Conservation (phyloP, 2,888 invertebrate genomes). For the Amblyteles armatorius region DNA sequence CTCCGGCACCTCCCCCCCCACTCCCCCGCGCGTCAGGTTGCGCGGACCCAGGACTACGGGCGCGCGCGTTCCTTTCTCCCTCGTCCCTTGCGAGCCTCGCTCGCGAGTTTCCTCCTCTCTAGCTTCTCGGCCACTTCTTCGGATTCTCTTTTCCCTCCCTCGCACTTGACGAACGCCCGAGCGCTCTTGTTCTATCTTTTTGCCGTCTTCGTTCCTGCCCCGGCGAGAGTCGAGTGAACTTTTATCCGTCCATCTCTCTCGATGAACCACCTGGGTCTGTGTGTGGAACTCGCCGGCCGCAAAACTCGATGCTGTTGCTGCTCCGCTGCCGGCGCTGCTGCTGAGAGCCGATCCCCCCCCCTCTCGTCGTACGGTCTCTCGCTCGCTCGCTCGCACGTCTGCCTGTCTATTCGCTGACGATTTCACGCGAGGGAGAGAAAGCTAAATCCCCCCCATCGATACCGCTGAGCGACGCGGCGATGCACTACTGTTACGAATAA, state of each 20-base stretch:
- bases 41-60: slow-evolving; percentile 26
- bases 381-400: slow-evolving; percentile 44
- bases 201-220: slow-evolving; percentile 25
- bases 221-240: slow-evolving; percentile 2
- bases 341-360: slow-evolving; percentile 30
- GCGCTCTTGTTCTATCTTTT: slow-evolving; percentile 49
- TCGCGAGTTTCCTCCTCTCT: slow-evolving; percentile 23
- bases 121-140: slow-evolving; percentile 30
- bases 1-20: slow-evolving; percentile 29
- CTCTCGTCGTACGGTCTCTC: slow-evolving; percentile 44
- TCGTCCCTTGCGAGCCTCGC: slow-evolving; percentile 26
- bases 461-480: slow-evolving; percentile 7
- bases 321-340: background rate
- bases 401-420: slow-evolving; percentile 50
- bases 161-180: slow-evolving; percentile 62
- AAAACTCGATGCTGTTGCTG: slow-evolving; percentile 45
- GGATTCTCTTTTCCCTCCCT: slow-evolving; percentile 56
- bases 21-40: slow-evolving; percentile 30
- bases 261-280: slow-evolving; percentile 53
- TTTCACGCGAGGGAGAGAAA: slow-evolving; percentile 61
- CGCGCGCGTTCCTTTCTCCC: slow-evolving; percentile 38
- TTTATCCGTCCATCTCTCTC: slow-evolving; percentile 45
- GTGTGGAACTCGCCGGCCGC: slow-evolving; percentile 32
- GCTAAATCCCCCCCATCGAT: slow-evolving; percentile 45
- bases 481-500: slow-evolving; percentile 56